A percentile compares a stretch with the other conserved stretches of the same genome.
Evolutionary conservation across 2,113 vertebrate genomes (phyloP).

Genomic region (Corynorhinus townsendii): DNA sequence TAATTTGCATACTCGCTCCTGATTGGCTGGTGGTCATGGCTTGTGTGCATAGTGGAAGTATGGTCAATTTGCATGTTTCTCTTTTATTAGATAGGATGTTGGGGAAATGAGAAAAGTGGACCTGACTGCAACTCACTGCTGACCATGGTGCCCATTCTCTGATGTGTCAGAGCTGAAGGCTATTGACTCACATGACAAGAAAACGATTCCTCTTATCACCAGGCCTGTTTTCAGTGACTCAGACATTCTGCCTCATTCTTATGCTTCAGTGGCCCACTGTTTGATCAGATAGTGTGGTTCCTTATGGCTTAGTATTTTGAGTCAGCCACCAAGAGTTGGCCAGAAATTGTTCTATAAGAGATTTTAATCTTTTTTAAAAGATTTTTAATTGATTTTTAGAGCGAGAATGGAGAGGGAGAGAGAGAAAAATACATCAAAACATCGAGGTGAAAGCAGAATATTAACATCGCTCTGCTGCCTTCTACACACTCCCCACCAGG

Average conservation of each 20-base stretch:
- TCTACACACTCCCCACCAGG: no score
- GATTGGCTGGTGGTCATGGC: no score
- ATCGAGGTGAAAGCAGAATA: no score
- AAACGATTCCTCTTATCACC: background rate
- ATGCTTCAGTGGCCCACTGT: accelerated
- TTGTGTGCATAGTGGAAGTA: no score
- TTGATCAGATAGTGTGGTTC: background rate
- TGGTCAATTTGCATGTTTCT: no score
- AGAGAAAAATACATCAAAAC: no score
- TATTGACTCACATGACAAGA: no score
- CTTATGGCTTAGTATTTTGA: background rate
- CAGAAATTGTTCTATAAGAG: background rate
- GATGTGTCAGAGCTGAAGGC: no score
- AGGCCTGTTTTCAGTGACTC: background rate
- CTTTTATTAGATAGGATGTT: background rate
- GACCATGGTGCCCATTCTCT: background rate
- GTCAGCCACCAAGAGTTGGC: background rate
- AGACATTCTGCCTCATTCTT: background rate
- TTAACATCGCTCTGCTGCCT: no score
- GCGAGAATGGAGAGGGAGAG: no score
- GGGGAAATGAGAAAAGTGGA: background rate
- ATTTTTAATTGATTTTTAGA: no score
- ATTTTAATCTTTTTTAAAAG: background rate
- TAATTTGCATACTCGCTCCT: no score
- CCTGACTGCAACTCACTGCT: background rate